These are phyloP conservation scores for Scolopax rusticola DNA, from an alignment of 2,797 vertebrate genomes.

Conservation along the genomic window DNA sequence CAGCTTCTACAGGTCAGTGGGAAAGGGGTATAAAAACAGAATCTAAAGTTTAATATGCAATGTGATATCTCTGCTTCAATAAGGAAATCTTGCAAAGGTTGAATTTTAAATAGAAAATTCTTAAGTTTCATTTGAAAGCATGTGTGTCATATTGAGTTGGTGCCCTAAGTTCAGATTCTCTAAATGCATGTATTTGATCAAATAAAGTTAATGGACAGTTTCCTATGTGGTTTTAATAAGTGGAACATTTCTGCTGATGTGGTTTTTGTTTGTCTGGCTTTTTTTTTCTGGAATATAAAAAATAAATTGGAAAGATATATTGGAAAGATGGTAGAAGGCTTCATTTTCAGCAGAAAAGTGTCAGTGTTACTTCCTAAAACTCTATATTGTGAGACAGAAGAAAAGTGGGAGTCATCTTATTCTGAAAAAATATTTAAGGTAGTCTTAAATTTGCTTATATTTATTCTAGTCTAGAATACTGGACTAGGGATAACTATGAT, in stretches of 20 bases:
- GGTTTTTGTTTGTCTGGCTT: fast-evolving
- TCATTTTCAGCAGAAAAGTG: neutral
- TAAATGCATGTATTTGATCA: neutral
- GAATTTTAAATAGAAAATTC: neutral
- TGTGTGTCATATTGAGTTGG: neutral
- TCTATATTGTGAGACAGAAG: neutral
- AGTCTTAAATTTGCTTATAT: neutral
- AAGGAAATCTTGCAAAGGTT: neutral
- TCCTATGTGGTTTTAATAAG: neutral
- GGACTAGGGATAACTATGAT: neutral
- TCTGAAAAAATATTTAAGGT: neutral
- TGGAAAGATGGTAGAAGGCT: neutral
- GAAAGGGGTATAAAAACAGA: neutral
- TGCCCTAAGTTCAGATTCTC: neutral
- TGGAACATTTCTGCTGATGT: neutral
- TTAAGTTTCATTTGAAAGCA: neutral
- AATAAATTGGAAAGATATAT: neutral
- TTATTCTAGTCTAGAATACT: neutral
- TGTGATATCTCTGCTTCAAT: neutral
- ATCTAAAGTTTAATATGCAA: neutral
- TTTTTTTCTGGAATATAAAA: neutral
- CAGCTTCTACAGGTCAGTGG: constrained; percentile 88
- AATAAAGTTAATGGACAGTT: neutral
- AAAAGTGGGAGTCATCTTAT: neutral
- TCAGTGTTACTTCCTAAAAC: neutral